phyloP scores from a whole-genome alignment of 2,797 vertebrate species.

The Takifugu ocellatus region DNA sequence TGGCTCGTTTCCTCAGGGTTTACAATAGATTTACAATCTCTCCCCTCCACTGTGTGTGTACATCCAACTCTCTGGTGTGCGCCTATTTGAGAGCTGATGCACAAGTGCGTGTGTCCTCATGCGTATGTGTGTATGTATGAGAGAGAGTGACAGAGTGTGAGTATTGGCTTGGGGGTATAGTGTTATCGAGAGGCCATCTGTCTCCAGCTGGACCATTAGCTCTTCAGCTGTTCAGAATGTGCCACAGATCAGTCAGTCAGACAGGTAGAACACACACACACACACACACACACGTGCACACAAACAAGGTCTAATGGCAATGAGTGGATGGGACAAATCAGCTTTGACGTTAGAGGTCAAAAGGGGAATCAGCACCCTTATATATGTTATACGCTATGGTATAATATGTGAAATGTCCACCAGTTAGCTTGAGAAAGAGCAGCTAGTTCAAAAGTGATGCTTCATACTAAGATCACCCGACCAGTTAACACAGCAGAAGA shows the following conservation, averaged over 20 bases:
- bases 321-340: conserved; percentile 67
- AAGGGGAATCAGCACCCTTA: conserved; percentile 50
- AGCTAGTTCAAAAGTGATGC: conserved; percentile 19
- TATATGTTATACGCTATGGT: conserved; percentile 44
- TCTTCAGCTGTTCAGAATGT: conserved; percentile 79
- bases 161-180: conserved; percentile 75
- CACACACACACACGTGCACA: conserved; percentile 38
- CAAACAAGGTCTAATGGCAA: conserved; percentile 35
- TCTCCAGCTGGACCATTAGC: conserved; percentile 80
- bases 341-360: conserved; percentile 70
- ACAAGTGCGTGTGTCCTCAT: background rate
- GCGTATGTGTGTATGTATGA: conserved; percentile 18
- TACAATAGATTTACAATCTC: conserved; percentile 67
- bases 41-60: conserved; percentile 37
- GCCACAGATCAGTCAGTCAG: conserved; percentile 75
- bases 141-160: conserved; percentile 64
- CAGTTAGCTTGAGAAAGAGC: conserved; percentile 13
- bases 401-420: conserved; percentile 16
- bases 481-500: conserved; percentile 35
- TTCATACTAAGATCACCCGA: conserved; percentile 27
- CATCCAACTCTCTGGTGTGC: conserved; percentile 20
- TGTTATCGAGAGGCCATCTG: conserved; percentile 80
- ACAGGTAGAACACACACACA: conserved; percentile 63
- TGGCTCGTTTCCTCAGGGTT: conserved; percentile 63
- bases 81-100: background rate